These are phyloP conservation scores for Caenorhabditis becei DNA, from an alignment of 2,888 invertebrate species.

Conservation along the genomic window DNA sequence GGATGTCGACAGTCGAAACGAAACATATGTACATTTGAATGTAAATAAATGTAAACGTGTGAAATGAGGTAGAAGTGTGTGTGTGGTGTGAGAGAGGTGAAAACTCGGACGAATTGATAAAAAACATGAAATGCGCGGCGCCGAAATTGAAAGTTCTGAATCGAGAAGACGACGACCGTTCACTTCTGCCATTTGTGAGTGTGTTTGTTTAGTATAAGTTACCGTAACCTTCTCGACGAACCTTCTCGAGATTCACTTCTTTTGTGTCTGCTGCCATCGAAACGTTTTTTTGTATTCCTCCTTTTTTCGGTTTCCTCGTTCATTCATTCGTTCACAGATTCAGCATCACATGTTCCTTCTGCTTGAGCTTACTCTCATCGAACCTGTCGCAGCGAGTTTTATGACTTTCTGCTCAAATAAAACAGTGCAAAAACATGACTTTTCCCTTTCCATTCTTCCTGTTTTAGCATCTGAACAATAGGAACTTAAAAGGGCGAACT, in stretches of 20 bases:
- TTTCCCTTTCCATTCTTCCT: too few species aligned
- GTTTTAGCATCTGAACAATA: too few species aligned
- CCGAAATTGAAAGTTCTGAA: slow-evolving; percentile 48
- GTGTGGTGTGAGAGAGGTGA: slow-evolving; percentile 16
- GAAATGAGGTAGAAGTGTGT: slow-evolving; percentile 62
- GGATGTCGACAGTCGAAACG: slow-evolving; percentile 13
- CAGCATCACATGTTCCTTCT: too few species aligned
- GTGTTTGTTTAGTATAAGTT: slow-evolving; percentile 56
- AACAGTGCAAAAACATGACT: too few species aligned
- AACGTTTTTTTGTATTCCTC: slow-evolving; percentile 13
- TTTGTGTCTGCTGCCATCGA: slow-evolving; percentile 1
- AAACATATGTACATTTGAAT: slow-evolving; percentile 56
- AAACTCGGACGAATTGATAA: slow-evolving; percentile 42
- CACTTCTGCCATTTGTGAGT: slow-evolving; percentile 24
- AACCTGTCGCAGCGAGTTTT: too few species aligned
- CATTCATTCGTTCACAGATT: too few species aligned
- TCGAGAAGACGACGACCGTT: slow-evolving; percentile 31
- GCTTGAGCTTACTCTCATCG: too few species aligned
- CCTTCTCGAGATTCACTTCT: slow-evolving; percentile 30
- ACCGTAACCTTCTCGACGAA: slow-evolving; percentile 56
- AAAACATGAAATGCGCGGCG: slow-evolving; percentile 47
- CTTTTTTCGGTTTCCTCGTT: slow-evolving; percentile 7
- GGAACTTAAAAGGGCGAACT: too few species aligned
- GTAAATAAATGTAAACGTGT: slow-evolving; percentile 63
- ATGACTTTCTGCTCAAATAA: too few species aligned